Base-by-base conservation (phyloP, 2,113 vertebrate species). In the Halichoeres trimaculatus region DNA sequence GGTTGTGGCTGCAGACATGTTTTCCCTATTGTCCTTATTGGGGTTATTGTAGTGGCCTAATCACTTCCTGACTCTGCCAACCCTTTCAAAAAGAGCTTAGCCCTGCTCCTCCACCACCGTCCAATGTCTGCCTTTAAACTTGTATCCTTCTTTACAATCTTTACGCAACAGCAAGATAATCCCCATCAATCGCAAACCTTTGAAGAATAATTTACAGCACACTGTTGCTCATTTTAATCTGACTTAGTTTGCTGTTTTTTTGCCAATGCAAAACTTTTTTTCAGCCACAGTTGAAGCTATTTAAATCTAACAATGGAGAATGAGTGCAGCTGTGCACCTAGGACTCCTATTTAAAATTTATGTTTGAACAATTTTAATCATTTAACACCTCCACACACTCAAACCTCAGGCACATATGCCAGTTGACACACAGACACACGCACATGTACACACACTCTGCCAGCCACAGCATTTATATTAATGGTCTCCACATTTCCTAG, bases 1-100 rank as follows among this genome's bases (percentile, higher is more conserved):
- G 79, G 67, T 82, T 88, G 54, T 83, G 87, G 85, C 84, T 89
- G 64, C 78, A 76, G 68, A 88, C 87, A 90, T 83, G 76, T 83
- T 89, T 86, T 88, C 76, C 61, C 77, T 72, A 84, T 89, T 89
- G 84, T 86, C 80, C 88, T 92, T 89, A 92, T 88, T 83, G 80
- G 52, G 62, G 68, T 84, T 91, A 91, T 85, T 90, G 84, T 90
- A 86, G 67, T 59, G 54, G 81, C 60, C 77, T 92, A 93, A 94
- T 91, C 81, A 76, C 83, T 89, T 91, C 91, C 91, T 88, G 87
- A 86, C 63, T 76, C 50, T 70, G 67, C 53, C 77, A 76, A 55
- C 10, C 19, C 56, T 79, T 85, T 88, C 83, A 88, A 80, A 88
- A 63, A 22, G 61, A 71, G 57, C 59, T 65, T 48, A 56, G 36